Conservation (phyloP, 2,113 vertebrate species). For the Orientallactaga bullata region DNA sequence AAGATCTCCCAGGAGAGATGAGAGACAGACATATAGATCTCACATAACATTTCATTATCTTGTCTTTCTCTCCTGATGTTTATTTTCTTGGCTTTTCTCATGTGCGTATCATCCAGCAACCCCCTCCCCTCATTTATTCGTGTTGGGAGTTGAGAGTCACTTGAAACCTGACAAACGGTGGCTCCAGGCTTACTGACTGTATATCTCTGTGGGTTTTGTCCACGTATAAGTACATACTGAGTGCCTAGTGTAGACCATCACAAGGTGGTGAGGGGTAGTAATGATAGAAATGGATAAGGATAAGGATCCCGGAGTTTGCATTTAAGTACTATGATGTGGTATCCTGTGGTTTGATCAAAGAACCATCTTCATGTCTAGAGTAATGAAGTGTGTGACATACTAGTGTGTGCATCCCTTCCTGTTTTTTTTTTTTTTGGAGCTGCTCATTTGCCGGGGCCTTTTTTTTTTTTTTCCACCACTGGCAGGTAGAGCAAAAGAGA, state of each 20-base stretch:
- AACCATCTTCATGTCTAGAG: not conserved
- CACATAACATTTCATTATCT: not conserved
- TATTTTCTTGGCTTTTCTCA: not conserved
- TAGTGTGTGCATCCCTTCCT: not conserved
- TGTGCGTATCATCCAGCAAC: not conserved
- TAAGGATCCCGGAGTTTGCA: not conserved
- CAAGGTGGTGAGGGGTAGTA: not conserved
- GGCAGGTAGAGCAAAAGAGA: too few relatives aligned
- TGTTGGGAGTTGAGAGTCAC: not conserved
- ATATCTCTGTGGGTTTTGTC: not conserved
- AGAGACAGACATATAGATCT: not conserved
- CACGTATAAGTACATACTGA: not conserved
- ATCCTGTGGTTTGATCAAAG: not conserved
- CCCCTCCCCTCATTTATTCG: not conserved
- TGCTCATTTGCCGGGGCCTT: too few relatives aligned
- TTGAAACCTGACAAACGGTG: not conserved
- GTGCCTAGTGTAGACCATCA: not conserved
- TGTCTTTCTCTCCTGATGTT: conserved; percentile 24
- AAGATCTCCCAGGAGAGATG: not conserved
- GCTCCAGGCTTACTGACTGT: not conserved
- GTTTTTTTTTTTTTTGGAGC: not conserved
- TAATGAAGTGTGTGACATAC: not conserved
- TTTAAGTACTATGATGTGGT: not conserved
- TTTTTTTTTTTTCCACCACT: too few relatives aligned
- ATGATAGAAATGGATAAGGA: not conserved